Conservation (phyloP, 2,888 invertebrate genomes). For the Cephus rjabovi region DNA sequence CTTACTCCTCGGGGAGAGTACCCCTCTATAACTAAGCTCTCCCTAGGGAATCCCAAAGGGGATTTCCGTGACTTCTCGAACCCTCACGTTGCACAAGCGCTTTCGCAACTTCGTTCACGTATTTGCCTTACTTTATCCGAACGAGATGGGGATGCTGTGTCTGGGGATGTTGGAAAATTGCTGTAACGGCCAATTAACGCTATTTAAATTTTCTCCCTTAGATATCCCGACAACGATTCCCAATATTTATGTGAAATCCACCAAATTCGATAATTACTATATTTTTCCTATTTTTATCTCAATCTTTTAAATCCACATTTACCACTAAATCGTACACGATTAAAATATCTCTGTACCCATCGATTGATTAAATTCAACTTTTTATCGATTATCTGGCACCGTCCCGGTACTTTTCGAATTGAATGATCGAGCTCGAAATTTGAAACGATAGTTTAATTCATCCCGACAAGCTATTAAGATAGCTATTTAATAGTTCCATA, state of each 20-base stretch:
- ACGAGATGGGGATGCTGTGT: background rate
- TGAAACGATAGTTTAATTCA: slow-evolving; percentile 14
- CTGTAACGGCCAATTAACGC: background rate
- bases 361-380: background rate
- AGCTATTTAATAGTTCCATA: slow-evolving; percentile 22
- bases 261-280: background rate
- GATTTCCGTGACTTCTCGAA: slow-evolving; percentile 15
- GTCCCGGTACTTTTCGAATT: background rate
- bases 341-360: background rate
- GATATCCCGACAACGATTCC: background rate
- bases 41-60: slow-evolving; percentile 13
- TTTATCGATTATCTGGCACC: background rate
- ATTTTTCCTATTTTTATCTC: background rate
- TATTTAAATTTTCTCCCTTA: background rate
- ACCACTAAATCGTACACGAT: background rate
- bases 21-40: slow-evolving; percentile 17
- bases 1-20: background rate
- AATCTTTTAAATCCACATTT: no score
- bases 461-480: slow-evolving; percentile 20
- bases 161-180: background rate
- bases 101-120: background rate
- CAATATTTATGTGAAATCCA: background rate
- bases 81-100: background rate
- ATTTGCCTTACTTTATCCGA: background rate
- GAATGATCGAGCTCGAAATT: background rate